Base-by-base conservation (phyloP, 92 coral and sea anemone species). In the Porites lobata region DNA sequence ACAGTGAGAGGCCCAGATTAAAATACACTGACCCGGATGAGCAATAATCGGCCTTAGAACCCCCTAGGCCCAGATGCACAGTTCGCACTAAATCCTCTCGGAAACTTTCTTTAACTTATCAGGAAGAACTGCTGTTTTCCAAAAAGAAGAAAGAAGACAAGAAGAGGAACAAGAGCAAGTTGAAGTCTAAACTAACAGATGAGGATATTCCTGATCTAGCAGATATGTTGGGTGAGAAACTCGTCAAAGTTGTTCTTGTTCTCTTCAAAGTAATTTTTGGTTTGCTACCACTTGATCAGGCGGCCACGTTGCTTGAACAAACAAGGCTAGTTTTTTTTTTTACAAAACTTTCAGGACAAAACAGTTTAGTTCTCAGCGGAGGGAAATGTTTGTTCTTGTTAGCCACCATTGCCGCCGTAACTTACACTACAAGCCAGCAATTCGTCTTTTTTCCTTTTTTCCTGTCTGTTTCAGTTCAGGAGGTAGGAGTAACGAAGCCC, bases 401-500 rank as follows among this genome's bases (percentile, higher is more conserved):
- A 32, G 43, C 43, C 43, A 32, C 2, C 43, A 32, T 32, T 4
- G 3, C 43, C 6, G 43, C 43, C 4, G 43, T 32, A 32, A 32
- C 2, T 1, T 32, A 4, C 43, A 32, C 43, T 3, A 4, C 3
- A 32, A 32, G 3, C 43, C 43, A 1, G 43, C 43, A 32, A 32
- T 32, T 32, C 29, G 2, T 26, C 29, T 32, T 17, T 15, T 15
- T 32, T 65, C 11, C 20, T 57, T 21, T 18, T 11, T 4, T 0
- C 10, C 1, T 24, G 66, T 47, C 13, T 70, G n/a, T 69, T 86
- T 85, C 83, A 95, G 96, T 94, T 50, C 96, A 95, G 83, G 99
- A 93, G 68, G 98, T 93, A 8, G 99, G 99, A 19, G 94, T 96
- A n/a, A 83, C 91, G 76, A 94, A 95, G 14, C 99, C 99, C 38